Base-by-base conservation (phyloP, 2,888 invertebrate genomes). In the Parnassius smintheus region DNA sequence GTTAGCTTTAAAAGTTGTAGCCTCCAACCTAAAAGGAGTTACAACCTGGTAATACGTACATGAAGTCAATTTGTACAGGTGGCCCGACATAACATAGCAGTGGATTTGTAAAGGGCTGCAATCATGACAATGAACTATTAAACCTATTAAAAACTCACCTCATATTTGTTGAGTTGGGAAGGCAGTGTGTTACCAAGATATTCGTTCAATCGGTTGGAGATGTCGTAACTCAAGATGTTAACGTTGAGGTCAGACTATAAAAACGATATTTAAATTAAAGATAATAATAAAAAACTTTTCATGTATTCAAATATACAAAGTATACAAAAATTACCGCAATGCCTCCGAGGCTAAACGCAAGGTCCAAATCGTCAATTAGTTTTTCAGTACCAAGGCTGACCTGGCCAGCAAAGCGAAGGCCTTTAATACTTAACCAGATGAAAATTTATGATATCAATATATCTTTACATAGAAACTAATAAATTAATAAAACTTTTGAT, bases 381-480 rank as follows among this genome's bases (percentile, higher is more conserved):
- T 83, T 72, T 0, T 86, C 87, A 2, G 73, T 56, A 0, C 70
- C 65, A 11, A 69, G 9, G 1, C 80, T 80, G 0, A 82, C 69
- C 0, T 69, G 65, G 2, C 78, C 85, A 0, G 10, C 12, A 0
- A 83, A 4, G 1, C 76, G 70, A 2, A 80, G 48, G 7, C 74
- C 57, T 0, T 61, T 67, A 49, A 88, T 68, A 0, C 68, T 66
- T 2, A 84, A 12, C 2, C 87, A 86, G 70, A 0, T 9, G 3
- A 22, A 11, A 49, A 58, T 70, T 44, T 2, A 18, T 46, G 11
- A 22, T 8, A 18, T 22, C 9, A 7, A 35, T 56, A 25, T 22
- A 18, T 9, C 9, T 35, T 35, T 49, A 49, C n/a, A 12, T 25
- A 3, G 4, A 25, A 35, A 35, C 35, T 7, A 35, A 35, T 35